Percentiles rank a stretch among this genome's conserved stretches.
Evolutionary conservation across 2,113 vertebrate genomes (phyloP).

Genomic region (Monopterus albus): DNA sequence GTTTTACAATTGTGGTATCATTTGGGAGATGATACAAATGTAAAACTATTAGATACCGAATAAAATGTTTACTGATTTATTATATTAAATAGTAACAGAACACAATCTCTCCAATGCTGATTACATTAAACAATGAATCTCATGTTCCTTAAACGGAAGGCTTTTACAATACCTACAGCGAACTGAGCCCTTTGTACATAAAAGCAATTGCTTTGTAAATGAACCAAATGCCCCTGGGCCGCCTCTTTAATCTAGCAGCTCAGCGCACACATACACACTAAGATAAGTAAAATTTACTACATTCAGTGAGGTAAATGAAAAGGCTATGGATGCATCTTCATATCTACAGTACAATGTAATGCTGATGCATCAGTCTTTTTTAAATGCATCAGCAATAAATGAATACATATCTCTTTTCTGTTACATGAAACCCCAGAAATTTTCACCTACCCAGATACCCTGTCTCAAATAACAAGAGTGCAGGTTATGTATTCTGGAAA

Average conservation of each 20-base stretch:
- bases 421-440: neutral
- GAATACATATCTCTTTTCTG: neutral
- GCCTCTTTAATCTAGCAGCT: constrained; percentile 72
- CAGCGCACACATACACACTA: constrained; percentile 39
- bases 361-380: neutral
- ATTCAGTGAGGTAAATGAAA: constrained; percentile 16
- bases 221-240: constrained; percentile 77
- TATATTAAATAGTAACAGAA: constrained; percentile 35
- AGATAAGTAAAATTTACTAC: constrained; percentile 39
- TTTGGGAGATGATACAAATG: constrained; percentile 28
- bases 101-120: constrained; percentile 45
- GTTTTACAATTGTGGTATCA: neutral
- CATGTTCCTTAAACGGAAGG: constrained; percentile 78
- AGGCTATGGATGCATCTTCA: neutral
- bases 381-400: neutral
- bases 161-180: constrained; percentile 84
- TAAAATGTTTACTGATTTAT: constrained; percentile 23
- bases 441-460: neutral
- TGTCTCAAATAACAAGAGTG: neutral
- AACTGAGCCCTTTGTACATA: constrained; percentile 77
- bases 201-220: constrained; percentile 78
- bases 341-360: constrained; percentile 4
- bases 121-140: constrained; percentile 74
- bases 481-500: neutral
- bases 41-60: constrained; percentile 48